Conservation (phyloP, 2,113 vertebrate species). For the Barbus barbus region DNA sequence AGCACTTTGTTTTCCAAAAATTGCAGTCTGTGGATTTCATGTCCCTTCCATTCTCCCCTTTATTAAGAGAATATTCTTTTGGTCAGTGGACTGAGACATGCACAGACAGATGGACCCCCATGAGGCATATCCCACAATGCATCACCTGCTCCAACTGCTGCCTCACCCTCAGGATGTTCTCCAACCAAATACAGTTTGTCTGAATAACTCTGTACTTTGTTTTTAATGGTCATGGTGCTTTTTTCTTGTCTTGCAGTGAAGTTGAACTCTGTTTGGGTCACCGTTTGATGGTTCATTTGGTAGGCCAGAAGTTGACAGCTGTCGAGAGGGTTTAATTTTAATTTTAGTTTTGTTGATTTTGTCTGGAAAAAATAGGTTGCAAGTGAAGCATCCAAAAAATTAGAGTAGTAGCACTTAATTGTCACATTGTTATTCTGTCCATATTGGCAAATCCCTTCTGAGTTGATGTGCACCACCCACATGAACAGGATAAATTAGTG, state of each 20-base stretch:
- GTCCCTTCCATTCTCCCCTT: background rate
- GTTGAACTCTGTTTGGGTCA: slow-evolving; percentile 15
- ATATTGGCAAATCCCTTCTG: slow-evolving; percentile 51
- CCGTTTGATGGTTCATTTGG: slow-evolving; percentile 11
- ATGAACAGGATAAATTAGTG: slow-evolving; percentile 45
- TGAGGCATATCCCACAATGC: slow-evolving; percentile 30
- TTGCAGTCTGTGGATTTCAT: background rate
- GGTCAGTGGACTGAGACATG: slow-evolving; percentile 26
- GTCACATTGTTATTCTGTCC: slow-evolving; percentile 46
- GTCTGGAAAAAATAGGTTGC: slow-evolving; percentile 44
- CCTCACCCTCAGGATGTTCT: slow-evolving; percentile 31
- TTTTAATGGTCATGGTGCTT: no score
- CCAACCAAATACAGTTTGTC: slow-evolving; percentile 13
- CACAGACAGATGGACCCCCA: slow-evolving; percentile 42
- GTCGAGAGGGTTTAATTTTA: slow-evolving; percentile 35
- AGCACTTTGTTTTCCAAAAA: background rate
- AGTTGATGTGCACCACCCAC: slow-evolving; percentile 50
- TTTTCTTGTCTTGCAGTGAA: no score
- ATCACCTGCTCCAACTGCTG: slow-evolving; percentile 38
- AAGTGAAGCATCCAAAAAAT: slow-evolving; percentile 36
- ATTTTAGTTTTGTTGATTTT: slow-evolving; percentile 43
- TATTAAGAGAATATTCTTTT: slow-evolving; percentile 6
- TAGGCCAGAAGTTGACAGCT: slow-evolving; percentile 10
- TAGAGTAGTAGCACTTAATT: slow-evolving; percentile 56
- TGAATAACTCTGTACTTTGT: no score